Conservation (phyloP, 2,888 invertebrate species). For the Petrophora chlorosata region DNA sequence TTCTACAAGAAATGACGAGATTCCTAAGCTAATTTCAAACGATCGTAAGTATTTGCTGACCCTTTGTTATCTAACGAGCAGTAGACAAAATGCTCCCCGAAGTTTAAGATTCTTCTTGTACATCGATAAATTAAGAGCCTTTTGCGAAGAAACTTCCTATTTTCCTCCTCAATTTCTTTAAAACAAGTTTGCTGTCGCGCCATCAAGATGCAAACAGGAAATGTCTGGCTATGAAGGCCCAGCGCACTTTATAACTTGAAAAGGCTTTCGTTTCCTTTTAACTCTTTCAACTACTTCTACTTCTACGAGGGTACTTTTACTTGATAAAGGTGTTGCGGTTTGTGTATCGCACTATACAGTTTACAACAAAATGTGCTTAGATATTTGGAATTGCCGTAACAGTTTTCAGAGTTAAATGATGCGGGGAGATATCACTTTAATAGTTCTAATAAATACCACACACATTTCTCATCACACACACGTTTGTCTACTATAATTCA, state of each 20-base stretch:
- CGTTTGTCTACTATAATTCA: no score
- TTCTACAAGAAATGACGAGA: no score
- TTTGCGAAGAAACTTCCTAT: conserved; percentile 6
- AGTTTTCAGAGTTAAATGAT: no score
- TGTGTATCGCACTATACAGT: no score
- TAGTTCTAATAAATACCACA: no score
- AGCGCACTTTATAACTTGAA: conserved; percentile 4
- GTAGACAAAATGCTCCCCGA: conserved; percentile 2
- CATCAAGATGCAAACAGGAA: conserved; percentile 1
- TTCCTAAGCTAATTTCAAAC: background rate
- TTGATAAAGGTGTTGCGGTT: background rate
- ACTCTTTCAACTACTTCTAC: no score
- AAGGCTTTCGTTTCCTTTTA: conserved; percentile 1
- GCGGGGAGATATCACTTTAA: no score
- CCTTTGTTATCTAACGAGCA: conserved; percentile 10
- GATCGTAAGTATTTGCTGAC: conserved; percentile 8
- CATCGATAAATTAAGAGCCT: conserved; percentile 9
- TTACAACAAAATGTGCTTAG: no score
- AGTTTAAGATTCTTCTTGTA: conserved; percentile 18
- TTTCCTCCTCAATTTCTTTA: conserved; percentile 4
- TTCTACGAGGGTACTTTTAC: no score
- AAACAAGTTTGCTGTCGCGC: background rate
- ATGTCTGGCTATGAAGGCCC: conserved; percentile 7
- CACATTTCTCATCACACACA: no score
- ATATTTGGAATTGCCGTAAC: no score